Base-by-base conservation (phyloP, 1,140 invertebrate species). In the Eumaeus atala region DNA sequence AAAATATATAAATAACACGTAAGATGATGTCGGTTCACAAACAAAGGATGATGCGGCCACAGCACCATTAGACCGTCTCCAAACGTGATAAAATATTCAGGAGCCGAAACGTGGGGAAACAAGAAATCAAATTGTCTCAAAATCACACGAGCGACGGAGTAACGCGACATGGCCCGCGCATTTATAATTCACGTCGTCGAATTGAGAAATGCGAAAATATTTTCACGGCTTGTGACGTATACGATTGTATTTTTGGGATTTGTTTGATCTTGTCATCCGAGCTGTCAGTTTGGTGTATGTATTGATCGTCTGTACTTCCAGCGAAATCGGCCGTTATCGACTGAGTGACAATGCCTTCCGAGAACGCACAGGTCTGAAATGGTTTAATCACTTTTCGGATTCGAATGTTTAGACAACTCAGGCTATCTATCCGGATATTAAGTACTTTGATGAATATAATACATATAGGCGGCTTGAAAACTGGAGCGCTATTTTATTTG, bases 81-180 rank as follows among this genome's bases (percentile, higher is more conserved):
- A 62, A 72, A 70, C 72, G 66, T 75, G 68, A 82, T 86, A 81
- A 86, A 86, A 79, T 56, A 86, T 86, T 86, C 83, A 86, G 51
- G 53, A 61, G 56, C 73, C 66, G 80, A 84, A 84, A 82, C 76
- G 83, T 74, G 70, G 76, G 71, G 76, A 76, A 74, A 84, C 77
- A 76, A 77, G 69, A 84, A 82, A 86, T 86, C 80, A 84, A 79
- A 84, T 86, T 86, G 83, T 86, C 83, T 81, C 77, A 76, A 81
- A 83, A 86, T 83, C 80, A 81, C 80, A 81, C 77, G 75, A 78
- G 64, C 71, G 77, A 74, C 74, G 64, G 66, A 50, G 64, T 72
- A 67, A 68, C 72, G 66, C 64, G 73, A 51, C 67, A 57, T 66
- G 62, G 54, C 64, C 67, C 61, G 61, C 66, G 70, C 74, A 86